These are phyloP conservation scores for Tenodera sinensis DNA, from an alignment of 2,888 invertebrate genomes.

Conservation along the genomic window DNA sequence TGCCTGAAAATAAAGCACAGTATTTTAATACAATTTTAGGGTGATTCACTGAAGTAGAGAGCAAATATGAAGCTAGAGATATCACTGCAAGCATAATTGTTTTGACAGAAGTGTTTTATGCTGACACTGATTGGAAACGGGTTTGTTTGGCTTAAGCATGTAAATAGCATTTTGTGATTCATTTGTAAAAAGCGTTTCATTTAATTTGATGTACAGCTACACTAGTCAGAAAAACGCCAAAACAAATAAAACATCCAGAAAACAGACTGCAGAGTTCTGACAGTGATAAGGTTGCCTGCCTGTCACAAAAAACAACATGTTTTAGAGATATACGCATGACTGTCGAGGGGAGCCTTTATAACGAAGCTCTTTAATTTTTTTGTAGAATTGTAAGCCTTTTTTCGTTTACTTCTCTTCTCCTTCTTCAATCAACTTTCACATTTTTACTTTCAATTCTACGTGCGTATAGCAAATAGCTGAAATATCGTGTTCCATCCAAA, in stretches of 20 bases:
- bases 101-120: too few species aligned
- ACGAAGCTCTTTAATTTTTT: too few species aligned
- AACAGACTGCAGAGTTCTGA: background rate
- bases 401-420: background rate
- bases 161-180: background rate
- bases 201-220: background rate
- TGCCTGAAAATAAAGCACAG: conserved; percentile 43
- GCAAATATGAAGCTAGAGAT: background rate
- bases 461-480: too few species aligned
- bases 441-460: too few species aligned
- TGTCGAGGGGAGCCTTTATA: background rate
- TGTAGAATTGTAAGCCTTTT: too few species aligned
- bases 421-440: too few species aligned
- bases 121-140: background rate
- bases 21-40: background rate
- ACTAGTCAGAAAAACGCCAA: background rate
- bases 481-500: too few species aligned
- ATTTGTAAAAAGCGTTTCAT: background rate
- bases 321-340: background rate
- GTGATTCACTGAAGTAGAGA: background rate
- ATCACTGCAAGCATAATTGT: background rate
- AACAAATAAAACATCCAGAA: background rate
- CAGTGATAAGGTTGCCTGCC: background rate
- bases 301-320: background rate
- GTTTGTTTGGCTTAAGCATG: background rate